Evolutionary conservation across 2,888 invertebrate species (phyloP), one percentile per base, ranked within the genome.

Genomic region (Drosophila differens): DNA sequence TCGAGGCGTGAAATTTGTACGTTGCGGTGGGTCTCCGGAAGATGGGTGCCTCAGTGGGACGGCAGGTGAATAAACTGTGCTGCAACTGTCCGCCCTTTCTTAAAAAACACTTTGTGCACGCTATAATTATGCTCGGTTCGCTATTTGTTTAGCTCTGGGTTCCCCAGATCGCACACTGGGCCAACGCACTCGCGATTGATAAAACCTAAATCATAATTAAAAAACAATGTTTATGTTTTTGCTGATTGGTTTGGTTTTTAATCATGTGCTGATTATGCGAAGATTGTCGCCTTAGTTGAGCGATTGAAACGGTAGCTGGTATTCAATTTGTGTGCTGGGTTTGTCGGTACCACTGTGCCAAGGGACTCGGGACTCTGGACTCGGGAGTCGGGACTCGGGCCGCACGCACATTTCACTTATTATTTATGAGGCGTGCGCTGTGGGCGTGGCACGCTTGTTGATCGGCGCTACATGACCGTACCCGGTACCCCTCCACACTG

Each of bases 391-490:
- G 16, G n/a, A 16, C 41, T 49, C 60, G 69, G 75, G 72, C 79
- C 79, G 73, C 88, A 89, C 81, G 79, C 84, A 87, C 89, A 87
- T 80, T 85, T 89, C 86, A 82, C 83, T 90, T 79, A 79, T 91
- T 92, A 92, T 92, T 92, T 92, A 92, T 91, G 86, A 92, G 92
- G 92, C 92, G 92, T 92, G 91, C 91, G 90, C 89, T 83, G 88
- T 85, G 92, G 92, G 91, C 92, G 92, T 92, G 86, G 90, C 85
- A 63, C 74, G 87, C 87, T 91, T 85, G 86, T 91, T 91, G 91
- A 91, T 92, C 92, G 91, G 92, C 91, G 80, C 82, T 82, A 82
- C 81, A 82, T 79, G 76, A 75, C 63, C 75, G 73, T 73, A 58
- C n/a, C 67, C 66, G 52, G 58, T n/a, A 16, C 1, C 67, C 2